Evolutionary conservation across 2,888 invertebrate species (phyloP).

Genomic region (Pachydiplax longipennis): DNA sequence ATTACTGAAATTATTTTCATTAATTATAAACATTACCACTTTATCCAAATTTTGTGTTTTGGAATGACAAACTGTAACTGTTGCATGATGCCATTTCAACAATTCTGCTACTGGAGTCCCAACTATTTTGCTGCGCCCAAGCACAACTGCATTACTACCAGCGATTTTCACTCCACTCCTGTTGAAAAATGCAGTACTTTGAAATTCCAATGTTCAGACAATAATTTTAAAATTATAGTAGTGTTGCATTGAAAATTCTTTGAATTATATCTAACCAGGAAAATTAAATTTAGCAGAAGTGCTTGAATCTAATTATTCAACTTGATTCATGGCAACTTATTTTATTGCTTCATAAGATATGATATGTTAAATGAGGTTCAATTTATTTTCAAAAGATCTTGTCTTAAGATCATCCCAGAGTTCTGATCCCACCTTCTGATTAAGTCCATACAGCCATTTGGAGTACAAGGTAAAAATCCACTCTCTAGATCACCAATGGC

Average conservation of each 20-base stretch:
- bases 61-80: constrained; percentile 97
- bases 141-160: constrained; percentile 88
- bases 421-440: constrained; percentile 71
- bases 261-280: not conserved
- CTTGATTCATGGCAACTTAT: too few species aligned
- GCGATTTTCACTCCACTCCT: constrained; percentile 77
- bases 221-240: not conserved
- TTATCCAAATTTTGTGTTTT: constrained; percentile 83
- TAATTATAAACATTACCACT: constrained; percentile 64
- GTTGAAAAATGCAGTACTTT: constrained; percentile 41
- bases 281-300: too few species aligned
- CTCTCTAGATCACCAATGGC: constrained; percentile 84
- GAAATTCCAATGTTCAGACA: not conserved
- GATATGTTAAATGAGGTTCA: too few species aligned
- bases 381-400: too few species aligned
- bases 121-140: constrained; percentile 97
- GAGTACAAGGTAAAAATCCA: constrained; percentile 96
- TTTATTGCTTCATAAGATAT: too few species aligned
- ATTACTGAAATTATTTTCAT: not conserved
- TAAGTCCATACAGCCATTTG: constrained; percentile 92
- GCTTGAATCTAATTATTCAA: too few species aligned
- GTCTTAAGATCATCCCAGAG: not conserved
- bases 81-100: constrained; percentile 95
- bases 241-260: not conserved
- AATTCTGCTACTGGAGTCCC: constrained; percentile 95